Evolutionary conservation across 1,140 invertebrate species (phyloP), one percentile per base, ranked within the genome.

Genomic region (Hestina assimilis): DNA sequence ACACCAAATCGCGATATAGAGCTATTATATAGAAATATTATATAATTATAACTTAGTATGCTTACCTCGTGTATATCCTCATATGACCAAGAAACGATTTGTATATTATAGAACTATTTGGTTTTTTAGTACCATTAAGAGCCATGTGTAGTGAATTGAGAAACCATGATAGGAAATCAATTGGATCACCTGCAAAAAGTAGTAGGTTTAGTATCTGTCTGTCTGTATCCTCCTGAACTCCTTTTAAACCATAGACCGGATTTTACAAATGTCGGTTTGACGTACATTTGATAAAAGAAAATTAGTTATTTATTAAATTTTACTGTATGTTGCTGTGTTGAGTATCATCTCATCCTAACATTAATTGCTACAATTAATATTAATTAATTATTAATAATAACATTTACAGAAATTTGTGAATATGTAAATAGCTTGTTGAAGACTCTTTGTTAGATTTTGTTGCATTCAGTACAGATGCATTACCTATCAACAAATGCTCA

Each of bases 121-220:
- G 90, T 69, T 96, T 97, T 70, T 94, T 96, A 59, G 89, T 95
- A 17, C 96, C 96, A 86, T 97, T 97, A 7, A 99, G 83, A 3
- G 97, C 96, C 41, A 95, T 90, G 80, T 99, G 97, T 6, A 98
- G 88, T 11, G 96, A 96, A 89, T 99, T 98, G 6, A 99, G 89
- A 82, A 99, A 97, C 97, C 97, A 99, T 0, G 96, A 97, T 35
- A 99, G 82, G 87, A 99, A 99, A 69, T 99, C 96, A 45, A 99
- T 95, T 3, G 98, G 96, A 91, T 99, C 98, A 74, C 97, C 95
- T 96, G 73, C 15, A 62, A 66, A 19, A 19, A 58, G 33, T 15
- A 50, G 7, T 35, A 15, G 4, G 2, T 28, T 5, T 15, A 35
- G 3, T 1, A 8, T 1, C 3, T n/a, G 11, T 8, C 5, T 31